A percentile compares a stretch with the other conserved stretches of the same genome.
Conservation (phyloP, 2,113 vertebrate genomes). For the Aphyosemion australe region DNA sequence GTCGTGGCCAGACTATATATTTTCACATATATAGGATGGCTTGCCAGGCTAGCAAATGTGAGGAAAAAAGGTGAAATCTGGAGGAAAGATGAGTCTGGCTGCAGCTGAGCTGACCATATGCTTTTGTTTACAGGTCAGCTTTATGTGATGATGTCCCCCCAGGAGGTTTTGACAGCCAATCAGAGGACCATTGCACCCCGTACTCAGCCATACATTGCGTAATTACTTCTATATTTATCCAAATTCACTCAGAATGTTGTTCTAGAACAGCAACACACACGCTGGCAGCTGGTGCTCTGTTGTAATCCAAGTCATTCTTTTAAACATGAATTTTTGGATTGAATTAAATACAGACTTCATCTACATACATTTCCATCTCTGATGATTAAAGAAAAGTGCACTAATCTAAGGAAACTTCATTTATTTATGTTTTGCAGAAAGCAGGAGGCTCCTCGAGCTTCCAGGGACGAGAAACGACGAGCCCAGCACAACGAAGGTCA, state of each 20-base stretch:
- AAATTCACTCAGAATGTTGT: not conserved
- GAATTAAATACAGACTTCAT: no score
- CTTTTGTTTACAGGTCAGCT: conserved; percentile 84
- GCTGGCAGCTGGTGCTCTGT: no score
- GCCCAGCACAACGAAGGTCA: conserved; percentile 95
- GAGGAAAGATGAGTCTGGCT: not conserved
- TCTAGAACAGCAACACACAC: no score
- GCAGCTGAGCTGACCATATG: not conserved
- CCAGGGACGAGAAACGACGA: conserved; percentile 91
- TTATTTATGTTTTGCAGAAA: conserved; percentile 75
- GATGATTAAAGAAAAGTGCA: not conserved
- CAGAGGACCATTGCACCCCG: conserved; percentile 91
- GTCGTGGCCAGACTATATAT: no score
- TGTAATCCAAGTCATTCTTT: no score
- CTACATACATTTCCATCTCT: not conserved
- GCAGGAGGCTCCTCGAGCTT: conserved; percentile 87
- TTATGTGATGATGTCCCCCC: conserved; percentile 97
- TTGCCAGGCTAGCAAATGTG: not conserved
- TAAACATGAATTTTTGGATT: no score
- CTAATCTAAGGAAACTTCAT: not conserved
- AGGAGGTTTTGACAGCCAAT: conserved; percentile 88
- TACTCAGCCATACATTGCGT: conserved; percentile 90
- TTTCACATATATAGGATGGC: no score
- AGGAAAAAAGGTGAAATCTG: no score
- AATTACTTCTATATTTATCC: conserved; percentile 52